These are phyloP conservation scores for Thymelicus acteon DNA, from an alignment of 2,888 invertebrate genomes.

Conservation along the genomic window DNA sequence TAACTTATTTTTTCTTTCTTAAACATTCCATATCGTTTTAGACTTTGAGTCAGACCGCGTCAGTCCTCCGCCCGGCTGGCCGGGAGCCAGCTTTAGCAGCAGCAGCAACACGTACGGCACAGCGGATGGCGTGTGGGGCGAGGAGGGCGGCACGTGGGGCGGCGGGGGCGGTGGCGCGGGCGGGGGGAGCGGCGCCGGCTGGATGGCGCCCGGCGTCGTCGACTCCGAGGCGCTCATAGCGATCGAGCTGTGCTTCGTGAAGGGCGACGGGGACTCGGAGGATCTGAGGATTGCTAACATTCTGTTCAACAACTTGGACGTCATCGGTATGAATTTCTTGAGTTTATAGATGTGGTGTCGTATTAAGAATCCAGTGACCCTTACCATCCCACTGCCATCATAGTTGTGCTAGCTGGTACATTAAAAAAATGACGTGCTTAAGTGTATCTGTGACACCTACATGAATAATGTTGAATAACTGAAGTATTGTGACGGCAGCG, in stretches of 20 bases:
- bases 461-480: too few relatives aligned
- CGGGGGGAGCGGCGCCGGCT: constrained; percentile 86
- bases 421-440: too few relatives aligned
- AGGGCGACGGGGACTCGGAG: constrained; percentile 78
- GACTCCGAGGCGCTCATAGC: constrained; percentile 93
- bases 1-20: too few relatives aligned
- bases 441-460: too few relatives aligned
- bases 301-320: constrained; percentile 96
- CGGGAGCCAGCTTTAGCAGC: constrained; percentile 51
- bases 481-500: constrained; percentile 80
- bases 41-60: constrained; percentile 47
- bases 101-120: constrained; percentile 75
- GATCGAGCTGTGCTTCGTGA: constrained; percentile 75
- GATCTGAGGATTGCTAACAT: constrained; percentile 91
- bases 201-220: constrained; percentile 89
- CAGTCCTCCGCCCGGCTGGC: constrained; percentile 60
- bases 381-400: too few relatives aligned
- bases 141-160: constrained; percentile 88
- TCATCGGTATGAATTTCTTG: constrained; percentile 88
- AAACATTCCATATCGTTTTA: neutral
- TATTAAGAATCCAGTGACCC: too few relatives aligned
- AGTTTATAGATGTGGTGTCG: neutral
- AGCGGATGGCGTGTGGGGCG: constrained; percentile 87
- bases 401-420: too few relatives aligned
- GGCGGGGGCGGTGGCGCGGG: constrained; percentile 89